Evolutionary conservation across 2,113 vertebrate genomes (phyloP), one percentile per base, ranked within the genome.

Genomic region (Rhinichthys klamathensis): DNA sequence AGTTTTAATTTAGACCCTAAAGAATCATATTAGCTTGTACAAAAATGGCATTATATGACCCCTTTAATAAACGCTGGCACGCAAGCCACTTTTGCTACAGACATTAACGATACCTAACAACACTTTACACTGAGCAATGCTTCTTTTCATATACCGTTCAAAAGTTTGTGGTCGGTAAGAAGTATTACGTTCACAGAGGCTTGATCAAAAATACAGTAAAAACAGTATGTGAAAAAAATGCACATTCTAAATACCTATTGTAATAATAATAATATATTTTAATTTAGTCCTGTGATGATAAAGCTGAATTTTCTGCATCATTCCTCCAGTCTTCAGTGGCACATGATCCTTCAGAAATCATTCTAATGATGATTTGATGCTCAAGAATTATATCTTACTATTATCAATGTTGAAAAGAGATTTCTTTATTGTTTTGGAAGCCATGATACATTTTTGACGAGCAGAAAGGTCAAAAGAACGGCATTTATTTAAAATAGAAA

Each of bases 341-440:
- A 69, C 60, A 27, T 63, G n/a, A 61, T 61, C 60, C n/a, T 61
- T 61, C 25, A 63, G 25, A 63, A 69, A 69, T 69, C 32, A 69
- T 18, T 1, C 7, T 69, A 69, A 16, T 18, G 6, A 30, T 35
- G 30, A 67, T 32, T 65, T 67, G 63, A 16, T 67, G 13, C 13
- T 30, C 25, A 65, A n/a, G 23, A 60, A 60, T n/a, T 23, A 60
- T 58, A 9, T 58, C 56, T n/a, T 23, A 9, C 41, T 49, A 49
- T 49, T 51, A 51, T 51, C 15, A 51, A 25, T 23, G 2, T 27
- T 63, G 1, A 63, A 63, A 27, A 27, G 0, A 63, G 25, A 63
- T 41, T 41, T 41, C 0, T 38, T 38, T 12, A 63, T 63, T 25
- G 0, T 25, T n/a, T 9, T 61, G 23, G n/a, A 61, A 25, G n/a